Evolutionary conservation across 1,140 invertebrate genomes (phyloP).

Genomic region (Atopsyche davidsoni): DNA sequence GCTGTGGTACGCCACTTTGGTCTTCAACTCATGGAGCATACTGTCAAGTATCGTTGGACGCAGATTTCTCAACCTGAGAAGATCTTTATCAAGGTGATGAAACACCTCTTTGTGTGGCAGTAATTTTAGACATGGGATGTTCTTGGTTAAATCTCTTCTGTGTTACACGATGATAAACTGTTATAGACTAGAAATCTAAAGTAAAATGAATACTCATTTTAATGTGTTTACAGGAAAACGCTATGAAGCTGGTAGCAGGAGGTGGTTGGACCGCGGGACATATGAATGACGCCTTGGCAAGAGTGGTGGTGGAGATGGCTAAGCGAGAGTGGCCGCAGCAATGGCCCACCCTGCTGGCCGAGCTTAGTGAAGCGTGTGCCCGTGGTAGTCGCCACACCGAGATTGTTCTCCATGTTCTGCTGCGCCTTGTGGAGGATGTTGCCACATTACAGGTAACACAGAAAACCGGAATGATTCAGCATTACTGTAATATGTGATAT

Average conservation of each 20-base stretch:
- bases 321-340: conserved; percentile 95
- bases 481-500: no score
- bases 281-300: conserved; percentile 80
- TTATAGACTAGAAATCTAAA: no score
- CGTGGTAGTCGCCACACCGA: conserved; percentile 80
- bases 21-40: conserved; percentile 83
- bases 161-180: no score
- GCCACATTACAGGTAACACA: conserved; percentile 66
- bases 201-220: no score
- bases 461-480: no score
- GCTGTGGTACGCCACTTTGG: conserved; percentile 81
- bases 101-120: no score
- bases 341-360: conserved; percentile 77
- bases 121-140: no score
- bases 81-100: conserved; percentile 71
- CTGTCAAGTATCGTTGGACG: conserved; percentile 86
- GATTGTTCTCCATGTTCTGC: conserved; percentile 77
- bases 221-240: conserved; percentile 57
- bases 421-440: conserved; percentile 85
- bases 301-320: conserved; percentile 89
- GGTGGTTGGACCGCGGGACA: conserved; percentile 64
- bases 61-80: conserved; percentile 80
- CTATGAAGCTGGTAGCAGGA: conserved; percentile 72
- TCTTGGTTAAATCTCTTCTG: no score
- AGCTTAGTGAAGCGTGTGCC: conserved; percentile 72